phyloP scores from a whole-genome alignment of 2,797 vertebrate species.

The Novumbra hubbsi region DNA sequence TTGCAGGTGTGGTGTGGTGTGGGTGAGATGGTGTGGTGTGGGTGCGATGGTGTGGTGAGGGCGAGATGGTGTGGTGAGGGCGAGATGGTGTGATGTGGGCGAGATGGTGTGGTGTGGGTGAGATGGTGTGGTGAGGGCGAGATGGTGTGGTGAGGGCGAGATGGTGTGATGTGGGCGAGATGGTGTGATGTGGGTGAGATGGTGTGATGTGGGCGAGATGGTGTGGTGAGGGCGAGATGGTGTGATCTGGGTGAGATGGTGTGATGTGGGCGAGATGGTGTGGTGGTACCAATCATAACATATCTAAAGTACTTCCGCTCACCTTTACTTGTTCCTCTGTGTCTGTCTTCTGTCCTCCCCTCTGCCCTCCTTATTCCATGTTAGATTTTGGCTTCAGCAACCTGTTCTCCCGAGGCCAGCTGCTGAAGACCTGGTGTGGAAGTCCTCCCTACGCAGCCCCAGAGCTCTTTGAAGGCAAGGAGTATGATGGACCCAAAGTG shows the following conservation, averaged over 20 bases:
- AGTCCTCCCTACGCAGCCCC: conserved; percentile 97
- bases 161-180: neutral
- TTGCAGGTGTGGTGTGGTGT: conserved; percentile 81
- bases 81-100: neutral
- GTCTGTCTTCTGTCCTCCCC: conserved; percentile 1
- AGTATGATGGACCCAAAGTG: conserved; percentile 97
- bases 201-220: conserved; percentile 1
- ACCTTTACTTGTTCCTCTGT: conserved; percentile 14
- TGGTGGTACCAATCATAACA: conserved; percentile 7
- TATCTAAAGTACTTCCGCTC: too few relatives aligned
- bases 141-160: too few relatives aligned
- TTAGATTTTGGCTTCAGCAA: conserved; percentile 99
- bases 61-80: conserved; percentile 14
- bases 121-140: too few relatives aligned
- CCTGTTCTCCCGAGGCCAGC: conserved; percentile 92
- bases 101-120: too few relatives aligned
- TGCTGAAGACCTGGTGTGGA: conserved; percentile 98
- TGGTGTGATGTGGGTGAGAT: conserved; percentile 1
- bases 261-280: conserved; percentile 60
- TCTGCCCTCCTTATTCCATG: conserved; percentile 3
- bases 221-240: conserved; percentile 2
- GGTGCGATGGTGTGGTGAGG: conserved; percentile 14
- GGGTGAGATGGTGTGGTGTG: conserved; percentile 17
- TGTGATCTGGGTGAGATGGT: conserved; percentile 55
- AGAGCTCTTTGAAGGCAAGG: conserved; percentile 96